These are phyloP conservation scores for Panzeria rudis DNA, from an alignment of 2,888 invertebrate genomes.

Conservation along the genomic window DNA sequence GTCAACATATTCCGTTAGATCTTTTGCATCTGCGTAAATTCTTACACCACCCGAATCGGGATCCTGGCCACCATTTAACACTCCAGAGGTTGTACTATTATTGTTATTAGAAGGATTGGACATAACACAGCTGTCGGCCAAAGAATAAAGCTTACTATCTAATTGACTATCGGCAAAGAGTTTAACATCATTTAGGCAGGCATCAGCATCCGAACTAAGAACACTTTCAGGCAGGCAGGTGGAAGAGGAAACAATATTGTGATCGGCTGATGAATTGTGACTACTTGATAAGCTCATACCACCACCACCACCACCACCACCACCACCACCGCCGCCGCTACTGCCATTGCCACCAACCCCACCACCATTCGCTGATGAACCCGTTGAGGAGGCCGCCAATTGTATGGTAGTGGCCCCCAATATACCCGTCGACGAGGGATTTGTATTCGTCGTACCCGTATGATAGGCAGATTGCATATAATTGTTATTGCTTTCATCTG, in stretches of 20 bases:
- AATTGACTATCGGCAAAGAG: constrained; percentile 85
- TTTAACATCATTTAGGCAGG: constrained; percentile 86
- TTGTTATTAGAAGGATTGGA: constrained; percentile 76
- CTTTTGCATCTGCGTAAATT: constrained; percentile 82
- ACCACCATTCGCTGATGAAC: constrained; percentile 69
- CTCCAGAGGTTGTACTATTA: constrained; percentile 80
- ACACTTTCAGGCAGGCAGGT: constrained; percentile 88
- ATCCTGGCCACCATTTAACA: constrained; percentile 82
- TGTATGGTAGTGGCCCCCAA: constrained; percentile 74
- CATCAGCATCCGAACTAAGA: constrained; percentile 84
- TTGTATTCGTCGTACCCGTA: constrained; percentile 57
- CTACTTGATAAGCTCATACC: constrained; percentile 72
- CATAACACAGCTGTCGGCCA: constrained; percentile 84
- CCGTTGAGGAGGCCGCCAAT: constrained; percentile 75
- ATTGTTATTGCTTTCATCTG: constrained; percentile 91
- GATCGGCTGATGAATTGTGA: constrained; percentile 85
- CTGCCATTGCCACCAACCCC: constrained; percentile 39
- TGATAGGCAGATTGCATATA: constrained; percentile 86
- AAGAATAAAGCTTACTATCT: constrained; percentile 85
- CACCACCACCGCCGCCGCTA: constrained; percentile 22
- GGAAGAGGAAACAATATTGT: constrained; percentile 90
- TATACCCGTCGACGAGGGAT: constrained; percentile 56
- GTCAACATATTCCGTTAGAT: constrained; percentile 85
- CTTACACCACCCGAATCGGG: constrained; percentile 85
- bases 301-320: constrained; percentile 10